Percentiles rank a stretch among this genome's conserved stretches.
phyloP scores from a whole-genome alignment of 2,113 vertebrate genomes.

The Dicentrarchus labrax region DNA sequence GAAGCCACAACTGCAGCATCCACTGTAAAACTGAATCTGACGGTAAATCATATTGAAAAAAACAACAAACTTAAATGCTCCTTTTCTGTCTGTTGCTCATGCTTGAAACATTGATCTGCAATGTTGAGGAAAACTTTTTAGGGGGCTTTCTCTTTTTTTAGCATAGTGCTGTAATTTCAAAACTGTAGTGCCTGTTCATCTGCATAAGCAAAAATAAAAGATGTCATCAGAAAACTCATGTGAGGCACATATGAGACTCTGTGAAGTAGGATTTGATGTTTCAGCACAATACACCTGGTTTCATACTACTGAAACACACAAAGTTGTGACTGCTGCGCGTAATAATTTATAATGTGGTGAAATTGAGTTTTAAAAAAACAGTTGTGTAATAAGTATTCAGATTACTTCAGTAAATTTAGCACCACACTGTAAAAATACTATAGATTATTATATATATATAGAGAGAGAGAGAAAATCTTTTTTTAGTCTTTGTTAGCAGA shows the following conservation, averaged over 20 bases:
- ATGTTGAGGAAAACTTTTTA: conserved; percentile 20
- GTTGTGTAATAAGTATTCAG: no score
- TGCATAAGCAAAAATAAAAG: conserved; percentile 73
- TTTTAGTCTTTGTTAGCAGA: no score
- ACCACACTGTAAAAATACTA: no score
- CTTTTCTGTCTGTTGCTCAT: conserved; percentile 46
- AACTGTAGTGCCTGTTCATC: conserved; percentile 78
- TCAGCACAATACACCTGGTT: no score
- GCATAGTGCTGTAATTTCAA: conserved; percentile 69
- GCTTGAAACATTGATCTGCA: conserved; percentile 33
- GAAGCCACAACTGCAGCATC: conserved; percentile 21
- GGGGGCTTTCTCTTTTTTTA: conserved; percentile 36
- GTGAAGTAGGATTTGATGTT: neutral
- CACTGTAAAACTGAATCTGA: conserved; percentile 66
- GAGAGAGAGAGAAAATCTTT: no score
- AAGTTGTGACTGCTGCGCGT: no score
- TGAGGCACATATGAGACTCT: conserved; percentile 18
- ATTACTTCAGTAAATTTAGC: no score
- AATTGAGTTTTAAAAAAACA: no score
- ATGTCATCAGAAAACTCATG: conserved; percentile 62
- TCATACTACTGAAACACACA: no score
- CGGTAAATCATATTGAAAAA: conserved; percentile 39
- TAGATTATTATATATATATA: no score
- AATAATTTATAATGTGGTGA: no score
- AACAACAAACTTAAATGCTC: conserved; percentile 21